Evolutionary conservation across 2,797 vertebrate species (phyloP).

Genomic region (Eptatretus atami): DNA sequence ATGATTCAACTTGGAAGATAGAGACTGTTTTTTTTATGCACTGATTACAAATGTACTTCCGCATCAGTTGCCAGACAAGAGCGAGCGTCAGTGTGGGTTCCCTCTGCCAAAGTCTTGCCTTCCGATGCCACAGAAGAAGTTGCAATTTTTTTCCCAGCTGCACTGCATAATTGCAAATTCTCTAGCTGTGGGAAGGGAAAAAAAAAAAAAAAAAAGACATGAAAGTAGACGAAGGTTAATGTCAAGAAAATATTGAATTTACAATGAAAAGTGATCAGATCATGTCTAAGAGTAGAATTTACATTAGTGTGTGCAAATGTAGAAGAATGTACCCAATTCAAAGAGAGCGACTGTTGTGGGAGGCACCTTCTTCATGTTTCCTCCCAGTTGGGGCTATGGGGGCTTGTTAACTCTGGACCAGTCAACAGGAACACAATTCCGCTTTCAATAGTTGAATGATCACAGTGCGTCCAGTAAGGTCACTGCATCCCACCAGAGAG

Average conservation of each 20-base stretch:
- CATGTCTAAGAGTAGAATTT: background rate
- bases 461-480: constrained; percentile 54
- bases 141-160: constrained; percentile 43
- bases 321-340: no score
- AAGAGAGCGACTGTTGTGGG: no score
- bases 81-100: constrained; percentile 48
- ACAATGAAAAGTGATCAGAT: background rate
- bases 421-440: constrained; percentile 73
- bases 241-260: background rate
- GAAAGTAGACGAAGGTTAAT: background rate
- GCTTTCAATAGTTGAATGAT: constrained; percentile 95
- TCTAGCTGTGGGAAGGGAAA: constrained; percentile 34
- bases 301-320: no score
- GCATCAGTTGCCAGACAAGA: constrained; percentile 82
- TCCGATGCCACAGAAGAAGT: constrained; percentile 69
- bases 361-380: constrained; percentile 82
- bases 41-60: constrained; percentile 22
- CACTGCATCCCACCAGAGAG: constrained; percentile 19
- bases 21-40: background rate
- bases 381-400: constrained; percentile 51
- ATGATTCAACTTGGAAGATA: background rate
- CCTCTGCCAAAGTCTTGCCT: constrained; percentile 58
- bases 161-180: constrained; percentile 91
- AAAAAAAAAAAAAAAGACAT: constrained; percentile 6
- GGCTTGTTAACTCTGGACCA: constrained; percentile 75